Conservation (phyloP, 2,113 vertebrate genomes). For the Alectura lathami region DNA sequence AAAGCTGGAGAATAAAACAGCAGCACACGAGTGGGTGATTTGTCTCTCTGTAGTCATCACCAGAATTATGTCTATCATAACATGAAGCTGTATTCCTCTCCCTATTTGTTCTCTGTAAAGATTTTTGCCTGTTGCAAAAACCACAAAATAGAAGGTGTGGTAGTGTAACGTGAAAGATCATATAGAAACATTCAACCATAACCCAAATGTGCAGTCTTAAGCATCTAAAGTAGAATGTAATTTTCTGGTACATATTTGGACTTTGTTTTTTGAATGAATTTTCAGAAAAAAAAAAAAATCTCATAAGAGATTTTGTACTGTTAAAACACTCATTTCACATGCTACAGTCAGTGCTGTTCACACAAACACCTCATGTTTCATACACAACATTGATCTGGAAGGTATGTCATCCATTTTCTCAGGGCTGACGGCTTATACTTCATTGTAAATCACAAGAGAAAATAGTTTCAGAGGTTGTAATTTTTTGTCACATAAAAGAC, state of each 20-base stretch:
- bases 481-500: constrained; percentile 68
- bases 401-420: background rate
- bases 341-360: background rate
- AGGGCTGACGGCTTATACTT: background rate
- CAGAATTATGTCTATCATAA: background rate
- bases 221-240: background rate
- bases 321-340: background rate
- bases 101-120: background rate
- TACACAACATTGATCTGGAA: background rate
- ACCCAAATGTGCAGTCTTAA: background rate
- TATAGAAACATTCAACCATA: background rate
- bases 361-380: background rate
- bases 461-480: constrained; percentile 32
- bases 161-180: background rate
- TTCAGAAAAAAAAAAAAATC: background rate
- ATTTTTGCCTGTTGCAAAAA: constrained; percentile 5
- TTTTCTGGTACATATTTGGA: background rate
- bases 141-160: background rate
- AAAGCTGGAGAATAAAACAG: constrained; percentile 5
- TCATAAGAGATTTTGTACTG: background rate
- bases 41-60: background rate
- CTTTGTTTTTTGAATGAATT: background rate
- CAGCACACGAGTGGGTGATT: background rate
- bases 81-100: background rate
- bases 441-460: constrained; percentile 43